Conservation (phyloP, 2,888 invertebrate species). For the Heliconius aoede region DNA sequence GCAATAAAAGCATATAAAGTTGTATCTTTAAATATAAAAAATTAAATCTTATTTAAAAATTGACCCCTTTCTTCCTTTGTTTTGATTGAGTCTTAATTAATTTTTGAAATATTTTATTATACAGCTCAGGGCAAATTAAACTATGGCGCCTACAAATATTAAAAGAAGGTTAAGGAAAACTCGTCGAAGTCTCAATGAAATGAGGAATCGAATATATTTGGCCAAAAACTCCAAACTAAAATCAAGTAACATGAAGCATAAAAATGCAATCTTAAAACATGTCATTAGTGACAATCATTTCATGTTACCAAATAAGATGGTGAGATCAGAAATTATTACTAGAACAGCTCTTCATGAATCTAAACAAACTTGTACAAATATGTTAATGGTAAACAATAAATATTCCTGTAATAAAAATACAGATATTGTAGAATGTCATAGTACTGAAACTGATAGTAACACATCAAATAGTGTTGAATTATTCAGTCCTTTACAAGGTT, state of each 20-base stretch:
- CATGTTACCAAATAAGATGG: constrained; percentile 69
- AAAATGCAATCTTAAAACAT: constrained; percentile 39
- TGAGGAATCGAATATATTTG: constrained; percentile 62
- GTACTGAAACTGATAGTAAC: not conserved
- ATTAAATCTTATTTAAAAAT: too few relatives aligned
- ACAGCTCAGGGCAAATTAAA: not conserved
- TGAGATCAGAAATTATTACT: constrained; percentile 71
- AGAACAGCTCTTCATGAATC: constrained; percentile 58
- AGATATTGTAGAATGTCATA: not conserved
- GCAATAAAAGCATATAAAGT: too few relatives aligned
- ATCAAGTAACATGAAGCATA: constrained; percentile 32
- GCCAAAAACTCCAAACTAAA: constrained; percentile 37
- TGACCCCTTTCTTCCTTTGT: too few relatives aligned
- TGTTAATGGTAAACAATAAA: not conserved
- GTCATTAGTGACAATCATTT: constrained; percentile 64
- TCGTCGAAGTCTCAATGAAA: constrained; percentile 68
- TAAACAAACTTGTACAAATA: constrained; percentile 45
- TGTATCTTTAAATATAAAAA: too few relatives aligned
- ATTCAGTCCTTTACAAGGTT: not conserved
- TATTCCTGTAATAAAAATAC: not conserved
- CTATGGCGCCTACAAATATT: constrained; percentile 57
- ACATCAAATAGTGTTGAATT: not conserved
- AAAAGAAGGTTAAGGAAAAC: constrained; percentile 65
- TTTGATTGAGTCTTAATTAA: too few relatives aligned
- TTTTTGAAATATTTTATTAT: not conserved